Base-by-base conservation (phyloP, 2,888 invertebrate genomes). In the Epinotia ramella region DNA sequence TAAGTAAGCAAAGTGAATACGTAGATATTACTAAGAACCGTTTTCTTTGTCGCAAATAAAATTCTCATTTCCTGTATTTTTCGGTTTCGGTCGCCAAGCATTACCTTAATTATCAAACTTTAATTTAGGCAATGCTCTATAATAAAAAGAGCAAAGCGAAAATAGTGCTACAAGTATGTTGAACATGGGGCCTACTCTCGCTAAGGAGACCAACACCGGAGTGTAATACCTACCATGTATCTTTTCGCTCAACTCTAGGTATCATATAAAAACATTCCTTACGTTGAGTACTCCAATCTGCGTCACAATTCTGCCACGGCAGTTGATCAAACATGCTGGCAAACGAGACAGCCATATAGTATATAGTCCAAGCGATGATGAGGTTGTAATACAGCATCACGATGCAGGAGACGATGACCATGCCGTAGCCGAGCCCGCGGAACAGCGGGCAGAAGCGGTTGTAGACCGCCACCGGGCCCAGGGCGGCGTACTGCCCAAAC, bases 401-500 rank as follows among this genome's bases (percentile, higher is more conserved):
- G 78, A 97, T 95, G 78, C 96, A 94, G 78, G 97, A 97, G n/a
- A 97, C 96, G 78, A 96, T 95, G 77, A 97, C 96, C 97, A 97
- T 97, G 79, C 96, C 97, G 79, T 96, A 96, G 73, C 97, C 97
- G 16, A 97, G 89, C 12, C 97, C 97, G 79, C 96, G 96, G 84
- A 97, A 96, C 11, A 97, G 94, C 0, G 97, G 97, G 80, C 97
- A 97, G 87, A 98, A 97, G 82, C 96, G 96, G 82, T 96, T 96
- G 94, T 97, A 98, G 66, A 97, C 97, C 18, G 97, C 97, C 18
- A 97, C 97, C 0, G 97, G 97, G 12, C 96, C 97, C 73, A 96
- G 87, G 5, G 96, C 97, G 44, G 97, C 97, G 86, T 97, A 98
- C 87, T 98, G 98, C 0, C 98, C 98, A 78, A 98, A 96, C 0